phyloP scores from a whole-genome alignment of 1,140 invertebrate species.

The Xylocopa sonorina region DNA sequence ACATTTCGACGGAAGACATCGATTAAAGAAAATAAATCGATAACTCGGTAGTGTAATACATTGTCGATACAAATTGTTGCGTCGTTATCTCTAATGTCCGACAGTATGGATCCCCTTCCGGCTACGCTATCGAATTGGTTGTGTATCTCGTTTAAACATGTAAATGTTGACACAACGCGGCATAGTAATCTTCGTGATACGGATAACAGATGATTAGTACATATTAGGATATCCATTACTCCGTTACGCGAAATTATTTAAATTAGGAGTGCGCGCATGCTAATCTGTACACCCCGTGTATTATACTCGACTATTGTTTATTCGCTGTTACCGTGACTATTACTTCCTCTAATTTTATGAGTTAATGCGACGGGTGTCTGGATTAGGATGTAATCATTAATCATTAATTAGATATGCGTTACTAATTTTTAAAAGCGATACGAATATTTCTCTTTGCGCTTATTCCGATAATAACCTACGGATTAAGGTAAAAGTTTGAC shows the following conservation, averaged over 20 bases:
- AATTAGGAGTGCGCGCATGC: neutral
- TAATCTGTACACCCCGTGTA: neutral
- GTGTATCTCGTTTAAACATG: constrained; percentile 16
- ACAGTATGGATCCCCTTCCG: neutral
- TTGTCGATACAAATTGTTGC: neutral
- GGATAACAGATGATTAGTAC: constrained; percentile 38
- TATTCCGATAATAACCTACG: no score
- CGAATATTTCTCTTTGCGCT: no score
- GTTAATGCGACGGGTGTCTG: neutral
- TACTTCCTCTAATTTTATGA: neutral
- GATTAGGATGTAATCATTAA: no score
- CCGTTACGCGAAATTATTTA: constrained; percentile 35
- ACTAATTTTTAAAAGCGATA: no score
- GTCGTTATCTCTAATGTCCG: no score
- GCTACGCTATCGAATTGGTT: neutral
- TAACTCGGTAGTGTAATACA: neutral
- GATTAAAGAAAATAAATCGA: neutral
- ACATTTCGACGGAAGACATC: no score
- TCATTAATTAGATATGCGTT: no score
- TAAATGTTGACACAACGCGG: constrained; percentile 34
- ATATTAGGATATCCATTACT: constrained; percentile 28
- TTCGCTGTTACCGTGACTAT: neutral
- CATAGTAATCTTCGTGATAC: constrained; percentile 21
- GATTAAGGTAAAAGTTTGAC: no score
- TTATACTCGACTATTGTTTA: neutral